Evolutionary conservation across 2,797 vertebrate species (phyloP), one percentile per base, ranked within the genome.

Genomic region (Zenarchopterus dispar): DNA sequence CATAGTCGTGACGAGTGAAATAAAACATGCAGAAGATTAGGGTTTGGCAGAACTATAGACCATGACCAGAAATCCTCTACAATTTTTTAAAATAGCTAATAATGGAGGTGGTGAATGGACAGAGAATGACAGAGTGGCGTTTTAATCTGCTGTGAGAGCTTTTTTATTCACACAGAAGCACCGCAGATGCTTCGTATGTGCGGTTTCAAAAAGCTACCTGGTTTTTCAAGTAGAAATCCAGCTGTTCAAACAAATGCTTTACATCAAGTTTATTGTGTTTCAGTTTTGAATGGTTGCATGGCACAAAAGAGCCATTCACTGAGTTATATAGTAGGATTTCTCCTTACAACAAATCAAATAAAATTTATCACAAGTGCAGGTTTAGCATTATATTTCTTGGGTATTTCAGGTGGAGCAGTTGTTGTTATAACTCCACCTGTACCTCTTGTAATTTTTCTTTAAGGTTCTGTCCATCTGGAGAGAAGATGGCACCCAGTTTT

Each of bases 21-120:
- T 82, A 81, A 77, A 91, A 78, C 88, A 84, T 80, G 81, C 54
- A 23, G 75, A 50, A 86, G 87, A 89, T 89, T 84, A 85, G 70
- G 85, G 77, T 87, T 87, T 89, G 90, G 84, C 88, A 83, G 78
- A 1, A 31, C 53, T 66, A 2, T 51, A 65, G 41, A 68, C 70
- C 71, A 21, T 21, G 67, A 80, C 68, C 73, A 81, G 74, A 87
- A 82, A 82, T 79, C 72, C 70, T 67, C 82, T 56, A 67, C 68
- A 71, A 47, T 81, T 85, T 74, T 39, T 78, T 60, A 44, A 81
- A 84, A 87, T 78, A 59, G 63, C 84, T 88, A 80, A 87, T 88
- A 85, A 85, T 67, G 85, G 73, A 85, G 77, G 78, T 77, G 81
- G 74, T 81, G 84, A 85, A 84, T 66, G 70, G 82, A 61, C 73